Base-by-base conservation (phyloP, 2,888 invertebrate genomes). In the Galeruca laticollis region DNA sequence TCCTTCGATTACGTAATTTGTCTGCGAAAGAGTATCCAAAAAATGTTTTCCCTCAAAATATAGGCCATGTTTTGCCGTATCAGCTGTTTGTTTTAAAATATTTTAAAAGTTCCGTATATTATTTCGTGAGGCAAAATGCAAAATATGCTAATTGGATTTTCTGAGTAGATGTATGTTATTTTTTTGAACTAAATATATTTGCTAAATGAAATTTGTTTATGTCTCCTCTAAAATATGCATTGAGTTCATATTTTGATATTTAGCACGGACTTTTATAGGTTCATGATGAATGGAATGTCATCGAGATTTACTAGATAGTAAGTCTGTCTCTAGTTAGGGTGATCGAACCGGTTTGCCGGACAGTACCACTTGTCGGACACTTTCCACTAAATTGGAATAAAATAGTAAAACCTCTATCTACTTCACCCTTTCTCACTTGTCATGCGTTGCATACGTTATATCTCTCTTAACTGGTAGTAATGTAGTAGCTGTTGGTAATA, bases 1-100 rank as follows among this genome's bases (percentile, higher is more conserved):
- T 54, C 54, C 54, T 54, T 54, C 54, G 31, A 54, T 54, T 54
- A 54, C 54, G 26, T 26, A 54, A 54, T 54, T 31, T 9, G 47
- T 43, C n/a, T 18, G 15, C 15, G 10, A 18, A 43, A 47, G 47
- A 18, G 9, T 40, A 15, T 18, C 47, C 47, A 15, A 18, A 47
- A 47, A 47, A 47, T 47, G 15, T 47, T 10, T n/a, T 47, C 15
- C 47, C 47, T 47, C 18, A 47, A 18, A 15, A 47, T 47, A 18
- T 47, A 47, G 47, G 47, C 15, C 47, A 47, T 47, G 47, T 47
- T 47, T 47, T 47, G 47, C 47, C 15, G 47, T 9, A 9, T 18
- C 15, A 47, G 47, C 47, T 47, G 15, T 47, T 18, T 47, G 18
- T 47, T 47, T 47, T 9, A 47, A 47, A 47, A 47, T 47, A 47